Evolutionary conservation across 2,113 vertebrate genomes (phyloP).

Genomic region (Hypomesus transpacificus): DNA sequence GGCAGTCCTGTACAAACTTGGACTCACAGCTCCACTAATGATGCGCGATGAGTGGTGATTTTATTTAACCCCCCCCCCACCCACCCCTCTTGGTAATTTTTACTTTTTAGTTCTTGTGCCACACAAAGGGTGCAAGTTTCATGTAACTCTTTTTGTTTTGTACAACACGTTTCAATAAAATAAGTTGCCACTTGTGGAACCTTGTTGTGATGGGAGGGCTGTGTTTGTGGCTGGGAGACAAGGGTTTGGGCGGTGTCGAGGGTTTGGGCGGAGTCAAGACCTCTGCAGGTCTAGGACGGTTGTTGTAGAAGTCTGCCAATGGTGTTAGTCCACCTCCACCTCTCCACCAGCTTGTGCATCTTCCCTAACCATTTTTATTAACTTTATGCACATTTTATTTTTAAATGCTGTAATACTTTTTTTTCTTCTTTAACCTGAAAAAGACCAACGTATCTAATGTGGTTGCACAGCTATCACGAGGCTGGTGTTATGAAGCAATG

Average conservation of each 20-base stretch:
- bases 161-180: constrained; percentile 75
- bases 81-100: constrained; percentile 31
- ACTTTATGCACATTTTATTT: constrained; percentile 22
- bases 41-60: constrained; percentile 69
- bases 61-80: constrained; percentile 10
- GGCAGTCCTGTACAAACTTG: constrained; percentile 53
- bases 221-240: not conserved
- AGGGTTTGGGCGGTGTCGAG: not conserved
- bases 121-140: constrained; percentile 47
- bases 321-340: not conserved
- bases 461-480: not conserved
- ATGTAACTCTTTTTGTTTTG: constrained; percentile 77
- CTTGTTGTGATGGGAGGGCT: constrained; percentile 35
- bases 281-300: not conserved
- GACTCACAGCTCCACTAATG: constrained; percentile 57
- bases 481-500: not conserved
- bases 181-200: constrained; percentile 58
- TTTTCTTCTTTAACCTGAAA: constrained; percentile 30
- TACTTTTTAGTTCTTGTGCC: constrained; percentile 61
- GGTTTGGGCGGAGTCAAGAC: not conserved
- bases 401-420: constrained; percentile 29
- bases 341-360: constrained; percentile 15
- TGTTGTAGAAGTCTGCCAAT: constrained; percentile 8
- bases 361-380: constrained; percentile 12
- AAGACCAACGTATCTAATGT: constrained; percentile 21